phyloP scores from a whole-genome alignment of 2,888 invertebrate genomes.

The Perizoma affinitatum region DNA sequence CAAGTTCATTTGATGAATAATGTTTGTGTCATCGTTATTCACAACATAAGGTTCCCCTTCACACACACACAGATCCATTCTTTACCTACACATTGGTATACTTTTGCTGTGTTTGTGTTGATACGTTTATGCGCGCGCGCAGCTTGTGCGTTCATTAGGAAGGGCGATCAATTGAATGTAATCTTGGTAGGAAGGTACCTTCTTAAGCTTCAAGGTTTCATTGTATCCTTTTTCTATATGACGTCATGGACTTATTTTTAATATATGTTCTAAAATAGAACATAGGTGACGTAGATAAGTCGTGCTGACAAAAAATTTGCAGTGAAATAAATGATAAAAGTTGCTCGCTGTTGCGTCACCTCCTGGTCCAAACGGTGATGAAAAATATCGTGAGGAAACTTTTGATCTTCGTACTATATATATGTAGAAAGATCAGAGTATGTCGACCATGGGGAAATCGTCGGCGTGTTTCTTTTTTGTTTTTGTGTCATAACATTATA shows the following conservation, averaged over 20 bases:
- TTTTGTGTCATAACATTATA: no score
- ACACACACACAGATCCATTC: slow-evolving; percentile 19
- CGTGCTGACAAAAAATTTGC: no score
- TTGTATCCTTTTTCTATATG: slow-evolving; percentile 57
- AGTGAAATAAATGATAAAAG: no score
- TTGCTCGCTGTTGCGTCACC: no score
- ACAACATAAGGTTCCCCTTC: slow-evolving; percentile 35
- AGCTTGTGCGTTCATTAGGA: slow-evolving; percentile 49
- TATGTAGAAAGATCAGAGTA: no score
- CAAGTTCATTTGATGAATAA: slow-evolving; percentile 50
- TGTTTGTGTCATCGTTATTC: slow-evolving; percentile 49
- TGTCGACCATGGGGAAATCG: no score
- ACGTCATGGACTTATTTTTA: slow-evolving; percentile 64
- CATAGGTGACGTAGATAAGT: no score
- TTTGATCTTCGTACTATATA: no score
- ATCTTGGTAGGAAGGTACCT: slow-evolving; percentile 30
- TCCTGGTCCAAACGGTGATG: no score
- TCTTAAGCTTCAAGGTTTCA: slow-evolving; percentile 66
- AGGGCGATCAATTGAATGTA: slow-evolving; percentile 49
- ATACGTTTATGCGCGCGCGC: slow-evolving; percentile 37
- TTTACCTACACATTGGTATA: slow-evolving; percentile 4
- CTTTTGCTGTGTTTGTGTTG: slow-evolving; percentile 9
- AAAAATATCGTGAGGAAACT: no score
- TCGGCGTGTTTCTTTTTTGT: no score
- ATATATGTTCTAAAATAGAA: slow-evolving; percentile 38